phyloP scores from a whole-genome alignment of 2,113 vertebrate genomes.

The Litocranius walleri region DNA sequence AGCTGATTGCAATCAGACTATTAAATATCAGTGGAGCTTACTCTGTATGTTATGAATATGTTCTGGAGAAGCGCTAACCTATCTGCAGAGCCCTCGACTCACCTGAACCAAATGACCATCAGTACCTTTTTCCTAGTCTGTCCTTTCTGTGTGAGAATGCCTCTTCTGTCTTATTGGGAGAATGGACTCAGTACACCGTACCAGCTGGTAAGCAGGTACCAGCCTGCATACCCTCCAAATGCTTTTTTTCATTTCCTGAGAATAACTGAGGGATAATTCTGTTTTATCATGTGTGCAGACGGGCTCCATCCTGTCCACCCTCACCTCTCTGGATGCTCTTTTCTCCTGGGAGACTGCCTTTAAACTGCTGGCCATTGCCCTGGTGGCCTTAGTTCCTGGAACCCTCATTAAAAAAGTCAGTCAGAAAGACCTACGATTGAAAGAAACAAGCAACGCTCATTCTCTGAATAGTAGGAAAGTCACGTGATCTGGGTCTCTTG shows the following conservation, averaged over 20 bases:
- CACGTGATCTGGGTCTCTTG: conserved; percentile 74
- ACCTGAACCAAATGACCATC: neutral
- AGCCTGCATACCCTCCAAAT: neutral
- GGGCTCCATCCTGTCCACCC: conserved; percentile 92
- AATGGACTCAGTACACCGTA: neutral
- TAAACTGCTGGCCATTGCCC: conserved; percentile 91
- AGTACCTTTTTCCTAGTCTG: neutral
- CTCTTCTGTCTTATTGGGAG: neutral
- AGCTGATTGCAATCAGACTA: neutral
- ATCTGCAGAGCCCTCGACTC: neutral
- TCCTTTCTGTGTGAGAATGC: neutral
- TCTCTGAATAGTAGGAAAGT: conserved; percentile 80
- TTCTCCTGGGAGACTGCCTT: conserved; percentile 91
- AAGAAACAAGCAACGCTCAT: conserved; percentile 56
- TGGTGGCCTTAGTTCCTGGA: conserved; percentile 90
- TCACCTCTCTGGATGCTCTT: conserved; percentile 93
- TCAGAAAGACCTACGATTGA: conserved; percentile 81
- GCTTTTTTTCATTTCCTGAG: neutral
- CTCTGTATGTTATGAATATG: neutral
- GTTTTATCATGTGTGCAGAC: conserved; percentile 89
- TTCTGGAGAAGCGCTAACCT: neutral
- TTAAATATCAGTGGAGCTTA: conserved; percentile 19
- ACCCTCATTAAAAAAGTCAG: conserved; percentile 89
- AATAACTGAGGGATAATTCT: neutral
- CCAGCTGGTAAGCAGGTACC: neutral